Percentiles rank a stretch among this genome's conserved stretches.
Conservation (phyloP, 2,888 invertebrate genomes). For the Tethea ocularis region DNA sequence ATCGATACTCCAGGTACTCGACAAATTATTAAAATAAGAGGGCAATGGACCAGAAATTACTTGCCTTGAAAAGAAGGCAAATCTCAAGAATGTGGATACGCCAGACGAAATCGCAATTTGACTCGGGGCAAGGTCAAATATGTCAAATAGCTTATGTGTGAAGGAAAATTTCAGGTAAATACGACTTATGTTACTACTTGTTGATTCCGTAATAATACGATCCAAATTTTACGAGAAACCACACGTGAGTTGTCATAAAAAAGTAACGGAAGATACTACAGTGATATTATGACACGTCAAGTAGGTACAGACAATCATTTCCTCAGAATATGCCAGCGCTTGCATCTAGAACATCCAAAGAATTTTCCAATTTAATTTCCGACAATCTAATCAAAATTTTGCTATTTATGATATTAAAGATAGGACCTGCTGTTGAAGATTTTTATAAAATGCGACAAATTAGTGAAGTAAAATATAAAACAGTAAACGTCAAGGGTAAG, state of each 20-base stretch:
- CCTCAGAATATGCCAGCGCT: not conserved
- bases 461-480: constrained; percentile 18
- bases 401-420: not conserved
- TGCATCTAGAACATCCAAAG: too few species aligned
- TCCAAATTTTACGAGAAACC: not conserved
- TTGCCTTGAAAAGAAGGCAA: not conserved
- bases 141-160: not conserved
- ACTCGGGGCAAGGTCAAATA: not conserved
- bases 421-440: not conserved
- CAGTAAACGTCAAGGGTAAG: constrained; percentile 57
- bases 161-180: not conserved
- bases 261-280: not conserved
- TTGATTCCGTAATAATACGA: not conserved
- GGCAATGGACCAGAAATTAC: constrained; percentile 2
- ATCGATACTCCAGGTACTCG: too few species aligned
- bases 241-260: not conserved
- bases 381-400: not conserved
- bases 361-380: too few species aligned
- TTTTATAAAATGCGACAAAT: not conserved
- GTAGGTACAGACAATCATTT: not conserved
- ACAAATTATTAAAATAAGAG: not conserved
- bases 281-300: not conserved
- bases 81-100: not conserved
- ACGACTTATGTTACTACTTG: not conserved
- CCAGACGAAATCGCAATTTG: not conserved